Evolutionary conservation across 2,113 vertebrate genomes (phyloP).

Genomic region (Nicator chloris): DNA sequence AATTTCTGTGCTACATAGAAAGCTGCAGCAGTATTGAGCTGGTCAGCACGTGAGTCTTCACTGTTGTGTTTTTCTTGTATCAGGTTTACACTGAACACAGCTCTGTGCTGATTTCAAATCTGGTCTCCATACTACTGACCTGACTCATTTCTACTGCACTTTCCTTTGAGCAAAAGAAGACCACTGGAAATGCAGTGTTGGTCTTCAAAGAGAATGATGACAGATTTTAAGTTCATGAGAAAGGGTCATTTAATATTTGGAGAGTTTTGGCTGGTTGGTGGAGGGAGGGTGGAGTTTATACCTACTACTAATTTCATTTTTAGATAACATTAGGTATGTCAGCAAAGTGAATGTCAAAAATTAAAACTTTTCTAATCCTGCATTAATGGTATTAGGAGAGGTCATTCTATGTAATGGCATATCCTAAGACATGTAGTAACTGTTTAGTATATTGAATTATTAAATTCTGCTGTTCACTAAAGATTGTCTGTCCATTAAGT

Average conservation of each 20-base stretch:
- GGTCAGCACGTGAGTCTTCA: not conserved
- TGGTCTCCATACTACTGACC: not conserved
- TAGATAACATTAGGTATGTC: not conserved
- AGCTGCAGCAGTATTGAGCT: not conserved
- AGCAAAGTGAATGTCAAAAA: not conserved
- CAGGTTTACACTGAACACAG: not conserved
- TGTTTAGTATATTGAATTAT: not conserved
- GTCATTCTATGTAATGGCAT: not conserved
- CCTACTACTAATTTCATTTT: not conserved
- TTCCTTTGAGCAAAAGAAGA: not conserved
- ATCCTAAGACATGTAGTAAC: not conserved
- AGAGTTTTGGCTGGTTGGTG: not conserved
- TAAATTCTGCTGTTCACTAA: not conserved
- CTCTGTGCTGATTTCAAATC: not conserved
- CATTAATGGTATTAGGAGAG: not conserved
- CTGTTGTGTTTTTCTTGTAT: not conserved
- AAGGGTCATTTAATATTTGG: not conserved
- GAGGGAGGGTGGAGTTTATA: not conserved
- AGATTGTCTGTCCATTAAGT: slow-evolving; percentile 17
- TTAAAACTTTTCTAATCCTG: not conserved
- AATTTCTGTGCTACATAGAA: not conserved
- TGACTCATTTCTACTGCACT: not conserved
- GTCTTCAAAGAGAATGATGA: not conserved
- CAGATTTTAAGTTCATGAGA: not conserved
- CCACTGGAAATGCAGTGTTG: not conserved